Base-by-base conservation (phyloP, 1,140 invertebrate species). In the Argopecten irradians region DNA sequence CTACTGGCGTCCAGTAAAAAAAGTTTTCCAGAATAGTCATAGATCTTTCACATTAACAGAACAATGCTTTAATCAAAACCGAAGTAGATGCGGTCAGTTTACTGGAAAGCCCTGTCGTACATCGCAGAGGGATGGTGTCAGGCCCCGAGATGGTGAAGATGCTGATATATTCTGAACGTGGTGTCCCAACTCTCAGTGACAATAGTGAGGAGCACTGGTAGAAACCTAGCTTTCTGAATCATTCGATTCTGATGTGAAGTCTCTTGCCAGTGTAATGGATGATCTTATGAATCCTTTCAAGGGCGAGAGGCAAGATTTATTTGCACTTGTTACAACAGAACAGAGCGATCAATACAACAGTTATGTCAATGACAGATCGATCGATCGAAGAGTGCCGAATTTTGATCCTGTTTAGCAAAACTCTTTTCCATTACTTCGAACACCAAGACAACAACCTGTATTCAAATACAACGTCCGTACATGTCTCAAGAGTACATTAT, bases 21-120 rank as follows among this genome's bases (percentile, higher is more conserved):
- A 7, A 3, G 0, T 90, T 89, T 83, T 93, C 91, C 19, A 32
- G 55, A 3, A 92, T 93, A 19, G 82, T 88, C 3, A 90, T 91
- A 86, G 93, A 93, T 83, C 93, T 92, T 34, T 87, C 90, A 9
- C 92, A 94, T 83, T 90, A 94, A 43, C 93, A 91, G 41, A 86
- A 85, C 36, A 92, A 92, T 84, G 36, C 41, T n/a, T 1, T 89
- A 35, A 46, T 93, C 2, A 94, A 94, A 90, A 91, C 91, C 33
- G 92, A 93, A 87, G 93, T 93, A 35, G 93, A 90, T 36, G 91
- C 90, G 0, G 88, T 94, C 16, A 90, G 92, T n/a, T 28, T 93
- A 16, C 91, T 88, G 0, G 91, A 91, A 84, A 39, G 87, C 34
- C 22, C 34, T 13, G 14, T 83, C 1, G 55, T 22, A 28, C 41